Percentiles rank a stretch among this genome's conserved stretches.
These are phyloP conservation scores for Propithecus deckenii DNA, from an alignment of 2,797 vertebrate genomes.

Conservation along the genomic window DNA sequence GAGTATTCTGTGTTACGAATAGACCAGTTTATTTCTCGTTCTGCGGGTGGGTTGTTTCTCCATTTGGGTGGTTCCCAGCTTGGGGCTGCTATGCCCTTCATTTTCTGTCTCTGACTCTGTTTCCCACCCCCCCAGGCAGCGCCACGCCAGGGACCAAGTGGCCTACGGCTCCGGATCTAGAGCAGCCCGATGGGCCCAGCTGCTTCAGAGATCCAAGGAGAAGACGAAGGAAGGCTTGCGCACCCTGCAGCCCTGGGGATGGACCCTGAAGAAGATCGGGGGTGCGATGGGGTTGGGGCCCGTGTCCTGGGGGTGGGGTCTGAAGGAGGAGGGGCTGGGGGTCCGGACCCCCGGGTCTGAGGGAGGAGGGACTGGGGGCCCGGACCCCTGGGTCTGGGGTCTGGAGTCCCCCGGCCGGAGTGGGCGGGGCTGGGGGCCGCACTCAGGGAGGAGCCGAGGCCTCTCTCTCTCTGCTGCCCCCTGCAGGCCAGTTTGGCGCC, in stretches of 20 bases:
- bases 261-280: conserved; percentile 73
- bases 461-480: neutral
- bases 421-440: accelerated
- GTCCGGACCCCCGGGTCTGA: accelerated
- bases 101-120: neutral
- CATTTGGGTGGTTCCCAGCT: neutral
- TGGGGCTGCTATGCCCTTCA: neutral
- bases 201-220: conserved; percentile 31
- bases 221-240: neutral
- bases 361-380: neutral
- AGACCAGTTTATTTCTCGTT: accelerated
- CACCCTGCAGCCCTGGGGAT: conserved; percentile 63
- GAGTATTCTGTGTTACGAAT: neutral
- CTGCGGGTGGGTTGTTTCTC: accelerated
- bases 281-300: neutral
- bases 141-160: neutral
- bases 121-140: conserved; percentile 43
- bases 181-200: neutral
- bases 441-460: neutral
- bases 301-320: neutral
- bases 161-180: neutral
- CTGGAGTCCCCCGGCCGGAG: neutral
- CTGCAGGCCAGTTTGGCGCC: conserved; percentile 91
- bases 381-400: neutral
- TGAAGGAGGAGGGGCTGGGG: no score